These are phyloP conservation scores for Pangasius djambal DNA, from an alignment of 2,797 vertebrate species.

Conservation along the genomic window DNA sequence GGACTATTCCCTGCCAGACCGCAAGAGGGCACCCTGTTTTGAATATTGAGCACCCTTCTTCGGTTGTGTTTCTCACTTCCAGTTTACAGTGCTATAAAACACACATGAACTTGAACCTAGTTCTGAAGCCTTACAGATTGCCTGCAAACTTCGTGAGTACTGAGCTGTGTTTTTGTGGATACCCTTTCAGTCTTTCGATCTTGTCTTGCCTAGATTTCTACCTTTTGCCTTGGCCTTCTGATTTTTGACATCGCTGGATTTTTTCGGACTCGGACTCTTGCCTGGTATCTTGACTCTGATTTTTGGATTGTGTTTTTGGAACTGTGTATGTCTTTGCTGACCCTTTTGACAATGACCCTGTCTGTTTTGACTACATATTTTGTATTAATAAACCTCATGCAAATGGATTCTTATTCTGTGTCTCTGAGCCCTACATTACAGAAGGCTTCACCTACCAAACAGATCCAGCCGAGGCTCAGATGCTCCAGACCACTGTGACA, in stretches of 20 bases:
- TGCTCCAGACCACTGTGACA: background rate
- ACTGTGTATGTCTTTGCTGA: too few relatives aligned
- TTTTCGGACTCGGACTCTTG: background rate
- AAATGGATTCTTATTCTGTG: background rate
- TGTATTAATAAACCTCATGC: background rate
- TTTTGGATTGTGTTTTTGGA: background rate
- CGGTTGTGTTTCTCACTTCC: background rate
- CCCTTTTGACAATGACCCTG: background rate
- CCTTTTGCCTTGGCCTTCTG: background rate
- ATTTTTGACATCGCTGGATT: background rate
- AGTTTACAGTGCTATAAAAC: background rate
- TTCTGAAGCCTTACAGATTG: background rate
- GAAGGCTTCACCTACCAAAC: background rate
- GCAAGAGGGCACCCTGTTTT: background rate
- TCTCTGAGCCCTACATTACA: background rate
- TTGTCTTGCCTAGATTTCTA: background rate
- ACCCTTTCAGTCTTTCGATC: background rate
- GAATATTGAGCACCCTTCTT: background rate
- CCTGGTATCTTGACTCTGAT: background rate
- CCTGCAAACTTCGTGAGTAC: background rate
- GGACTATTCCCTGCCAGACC: background rate
- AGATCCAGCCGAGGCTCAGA: background rate
- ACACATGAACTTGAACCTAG: background rate
- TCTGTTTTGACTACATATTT: background rate
- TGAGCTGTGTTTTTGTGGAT: background rate